Evolutionary conservation across 1,140 invertebrate species (phyloP).

Genomic region (Lamellibrachia luymesi): DNA sequence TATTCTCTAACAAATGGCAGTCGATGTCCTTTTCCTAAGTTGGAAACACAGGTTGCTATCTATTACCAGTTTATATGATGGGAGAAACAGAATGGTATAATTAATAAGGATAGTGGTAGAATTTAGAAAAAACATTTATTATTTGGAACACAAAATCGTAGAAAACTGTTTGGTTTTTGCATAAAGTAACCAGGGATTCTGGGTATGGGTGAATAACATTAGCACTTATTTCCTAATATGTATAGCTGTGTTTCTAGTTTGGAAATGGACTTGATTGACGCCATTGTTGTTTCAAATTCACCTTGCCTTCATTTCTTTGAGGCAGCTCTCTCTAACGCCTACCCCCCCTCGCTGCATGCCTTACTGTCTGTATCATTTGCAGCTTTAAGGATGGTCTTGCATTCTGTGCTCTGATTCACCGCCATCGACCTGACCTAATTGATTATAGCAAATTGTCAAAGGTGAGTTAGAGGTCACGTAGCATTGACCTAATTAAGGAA

Average conservation of each 20-base stretch:
- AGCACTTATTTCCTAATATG: not conserved
- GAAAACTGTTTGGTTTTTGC: not conserved
- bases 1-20: not conserved
- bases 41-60: not conserved
- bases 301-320: not conserved
- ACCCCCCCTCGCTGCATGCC: not conserved
- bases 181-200: too few relatives aligned
- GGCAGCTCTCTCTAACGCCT: not conserved
- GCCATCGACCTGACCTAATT: slow-evolving; percentile 95
- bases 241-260: not conserved
- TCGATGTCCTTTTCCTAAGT: not conserved
- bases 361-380: slow-evolving; percentile 35
- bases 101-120: not conserved
- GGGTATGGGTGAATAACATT: too few relatives aligned
- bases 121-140: not conserved
- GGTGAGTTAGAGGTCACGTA: slow-evolving; percentile 50
- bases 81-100: not conserved
- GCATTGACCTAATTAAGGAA: not conserved
- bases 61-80: not conserved
- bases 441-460: slow-evolving; percentile 98
- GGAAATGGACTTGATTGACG: not conserved
- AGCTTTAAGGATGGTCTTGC: slow-evolving; percentile 90
- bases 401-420: slow-evolving; percentile 98
- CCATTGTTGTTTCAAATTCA: not conserved
- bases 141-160: not conserved